Conservation (phyloP, 2,797 vertebrate species). For the Rhinatrema bivittatum region DNA sequence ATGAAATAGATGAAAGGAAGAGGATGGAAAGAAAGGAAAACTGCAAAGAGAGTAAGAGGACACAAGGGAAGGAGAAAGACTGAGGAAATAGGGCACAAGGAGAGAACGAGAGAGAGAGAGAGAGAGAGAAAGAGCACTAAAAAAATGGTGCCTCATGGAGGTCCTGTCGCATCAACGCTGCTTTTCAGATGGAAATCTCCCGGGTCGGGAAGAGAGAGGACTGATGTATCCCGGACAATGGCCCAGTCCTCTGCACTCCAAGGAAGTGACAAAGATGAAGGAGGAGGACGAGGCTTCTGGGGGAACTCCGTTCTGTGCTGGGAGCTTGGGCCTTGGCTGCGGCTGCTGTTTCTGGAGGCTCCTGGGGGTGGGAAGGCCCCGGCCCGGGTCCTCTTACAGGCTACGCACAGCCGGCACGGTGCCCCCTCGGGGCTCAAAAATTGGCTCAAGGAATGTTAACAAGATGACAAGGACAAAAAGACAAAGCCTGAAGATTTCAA, state of each 20-base stretch:
- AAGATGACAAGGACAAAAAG: background rate
- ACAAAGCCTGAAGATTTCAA: slow-evolving; percentile 39
- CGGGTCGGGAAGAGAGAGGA: slow-evolving; percentile 17
- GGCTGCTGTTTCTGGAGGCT: background rate
- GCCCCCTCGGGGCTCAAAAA: slow-evolving; percentile 21
- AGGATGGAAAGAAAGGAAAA: background rate
- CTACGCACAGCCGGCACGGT: background rate
- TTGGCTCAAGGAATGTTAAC: slow-evolving; percentile 19
- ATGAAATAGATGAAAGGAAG: background rate
- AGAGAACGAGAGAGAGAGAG: too few species aligned
- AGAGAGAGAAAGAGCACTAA: background rate
- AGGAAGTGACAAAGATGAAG: too few species aligned
- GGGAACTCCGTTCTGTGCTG: background rate
- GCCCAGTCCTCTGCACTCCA: background rate
- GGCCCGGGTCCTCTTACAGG: background rate
- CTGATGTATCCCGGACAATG: slow-evolving; percentile 20
- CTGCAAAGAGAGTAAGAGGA: background rate
- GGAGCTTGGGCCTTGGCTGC: background rate
- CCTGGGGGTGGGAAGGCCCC: background rate
- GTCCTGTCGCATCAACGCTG: slow-evolving; percentile 8
- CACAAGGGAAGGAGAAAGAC: background rate
- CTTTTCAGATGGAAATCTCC: slow-evolving; percentile 43
- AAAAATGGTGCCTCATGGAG: background rate
- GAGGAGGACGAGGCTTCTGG: too few species aligned
- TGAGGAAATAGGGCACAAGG: fast-evolving